phyloP scores from a whole-genome alignment of 2,888 invertebrate species.

The Parnassius glacialis region DNA sequence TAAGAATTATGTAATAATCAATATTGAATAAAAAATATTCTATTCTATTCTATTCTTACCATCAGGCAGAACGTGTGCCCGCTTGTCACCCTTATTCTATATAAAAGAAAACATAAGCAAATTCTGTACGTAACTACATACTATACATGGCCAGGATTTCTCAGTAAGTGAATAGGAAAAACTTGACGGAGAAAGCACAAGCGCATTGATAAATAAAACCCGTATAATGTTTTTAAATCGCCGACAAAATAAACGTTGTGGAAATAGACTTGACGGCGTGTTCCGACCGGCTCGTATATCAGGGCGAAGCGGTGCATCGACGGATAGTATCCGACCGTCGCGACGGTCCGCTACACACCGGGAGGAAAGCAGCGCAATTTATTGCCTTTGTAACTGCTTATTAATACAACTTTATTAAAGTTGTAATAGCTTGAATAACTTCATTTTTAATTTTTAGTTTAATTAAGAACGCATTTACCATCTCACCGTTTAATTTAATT shows the following conservation, averaged over 20 bases:
- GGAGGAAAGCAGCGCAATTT: background rate
- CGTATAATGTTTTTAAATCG: slow-evolving; percentile 1
- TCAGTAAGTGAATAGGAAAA: background rate
- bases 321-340: background rate
- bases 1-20: too few relatives aligned
- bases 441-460: too few relatives aligned
- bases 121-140: too few relatives aligned
- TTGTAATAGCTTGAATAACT: too few relatives aligned
- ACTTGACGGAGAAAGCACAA: background rate
- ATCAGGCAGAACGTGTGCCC: too few relatives aligned
- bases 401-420: background rate
- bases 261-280: slow-evolving; percentile 9
- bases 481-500: too few relatives aligned
- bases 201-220: background rate
- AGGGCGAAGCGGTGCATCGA: background rate
- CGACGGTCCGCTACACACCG: slow-evolving; percentile 4
- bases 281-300: slow-evolving; percentile 2
- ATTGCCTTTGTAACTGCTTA: background rate
- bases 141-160: too few relatives aligned
- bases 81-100: too few relatives aligned
- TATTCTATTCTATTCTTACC: too few relatives aligned
- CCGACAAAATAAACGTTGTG: slow-evolving; percentile 10
- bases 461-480: too few relatives aligned
- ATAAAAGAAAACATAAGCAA: too few relatives aligned
- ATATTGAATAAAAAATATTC: too few relatives aligned